A percentile compares a stretch with the other conserved stretches of the same genome.
Conservation (phyloP, 2,113 vertebrate genomes). For the Nanorana parkeri region DNA sequence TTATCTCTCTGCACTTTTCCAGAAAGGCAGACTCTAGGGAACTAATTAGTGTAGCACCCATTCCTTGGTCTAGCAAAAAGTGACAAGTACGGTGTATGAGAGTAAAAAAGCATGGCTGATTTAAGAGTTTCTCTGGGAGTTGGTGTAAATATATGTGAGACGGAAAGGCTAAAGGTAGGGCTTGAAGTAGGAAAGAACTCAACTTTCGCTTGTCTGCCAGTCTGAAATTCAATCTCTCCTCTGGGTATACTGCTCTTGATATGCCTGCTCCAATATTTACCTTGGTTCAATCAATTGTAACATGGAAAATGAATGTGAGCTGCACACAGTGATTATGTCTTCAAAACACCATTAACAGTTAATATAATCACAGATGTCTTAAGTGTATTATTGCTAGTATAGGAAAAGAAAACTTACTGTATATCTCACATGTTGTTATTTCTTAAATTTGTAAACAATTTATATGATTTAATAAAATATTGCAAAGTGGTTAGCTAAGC, state of each 20-base stretch:
- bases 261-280: not conserved
- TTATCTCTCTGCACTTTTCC: slow-evolving; percentile 1
- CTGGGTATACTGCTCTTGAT: slow-evolving; percentile 3
- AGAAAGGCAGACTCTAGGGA: slow-evolving; percentile 45
- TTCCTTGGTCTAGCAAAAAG: slow-evolving; percentile 35
- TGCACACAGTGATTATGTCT: not conserved
- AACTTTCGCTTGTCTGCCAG: not conserved
- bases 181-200: slow-evolving; percentile 10
- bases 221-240: not conserved
- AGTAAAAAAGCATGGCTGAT: slow-evolving; percentile 26
- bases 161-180: slow-evolving; percentile 33
- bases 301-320: not conserved
- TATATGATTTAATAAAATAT: not conserved
- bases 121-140: slow-evolving; percentile 17
- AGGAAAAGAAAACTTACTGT: not conserved
- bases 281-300: slow-evolving; percentile 4
- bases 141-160: slow-evolving; percentile 35
- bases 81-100: slow-evolving; percentile 28
- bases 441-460: too few relatives aligned
- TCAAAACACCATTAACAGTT: not conserved
- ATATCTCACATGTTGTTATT: not conserved
- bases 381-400: not conserved
- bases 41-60: slow-evolving; percentile 45
- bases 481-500: not conserved
- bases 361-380: not conserved